Evolutionary conservation across 2,113 vertebrate genomes (phyloP).

Genomic region (Probosciger aterrimus): DNA sequence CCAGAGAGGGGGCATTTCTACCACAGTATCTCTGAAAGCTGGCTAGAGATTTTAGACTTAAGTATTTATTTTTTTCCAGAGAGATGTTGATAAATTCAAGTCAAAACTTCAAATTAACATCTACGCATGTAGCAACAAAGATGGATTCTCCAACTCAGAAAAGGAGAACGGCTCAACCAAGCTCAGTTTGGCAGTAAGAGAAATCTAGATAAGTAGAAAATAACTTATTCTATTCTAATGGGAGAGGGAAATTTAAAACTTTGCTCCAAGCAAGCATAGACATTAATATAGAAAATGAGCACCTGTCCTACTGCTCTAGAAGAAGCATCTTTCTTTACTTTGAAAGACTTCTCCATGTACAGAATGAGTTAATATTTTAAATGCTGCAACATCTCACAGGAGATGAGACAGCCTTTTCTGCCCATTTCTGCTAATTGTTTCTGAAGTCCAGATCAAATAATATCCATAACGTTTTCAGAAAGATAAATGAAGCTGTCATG

Average conservation of each 20-base stretch:
- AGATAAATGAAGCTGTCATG: neutral
- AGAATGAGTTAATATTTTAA: neutral
- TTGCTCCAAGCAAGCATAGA: neutral
- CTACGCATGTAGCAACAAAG: neutral
- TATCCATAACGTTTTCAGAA: neutral
- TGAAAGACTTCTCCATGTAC: neutral
- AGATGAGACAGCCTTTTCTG: neutral
- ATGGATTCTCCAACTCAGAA: neutral
- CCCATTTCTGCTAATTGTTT: neutral
- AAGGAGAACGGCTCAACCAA: neutral
- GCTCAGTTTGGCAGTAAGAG: neutral
- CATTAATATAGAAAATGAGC: neutral
- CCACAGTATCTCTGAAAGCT: neutral
- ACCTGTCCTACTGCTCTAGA: neutral
- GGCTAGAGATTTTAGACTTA: neutral
- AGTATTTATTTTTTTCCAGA: neutral
- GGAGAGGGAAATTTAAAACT: neutral
- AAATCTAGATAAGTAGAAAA: neutral
- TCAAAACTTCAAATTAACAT: neutral
- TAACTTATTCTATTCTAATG: neutral
- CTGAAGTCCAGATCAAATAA: neutral
- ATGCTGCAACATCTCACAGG: neutral
- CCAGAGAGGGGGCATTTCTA: neutral
- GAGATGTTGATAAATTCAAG: neutral
- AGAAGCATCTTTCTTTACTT: neutral